Base-by-base conservation (phyloP, 2,888 invertebrate genomes). In the Tricholauxania praeusta region DNA sequence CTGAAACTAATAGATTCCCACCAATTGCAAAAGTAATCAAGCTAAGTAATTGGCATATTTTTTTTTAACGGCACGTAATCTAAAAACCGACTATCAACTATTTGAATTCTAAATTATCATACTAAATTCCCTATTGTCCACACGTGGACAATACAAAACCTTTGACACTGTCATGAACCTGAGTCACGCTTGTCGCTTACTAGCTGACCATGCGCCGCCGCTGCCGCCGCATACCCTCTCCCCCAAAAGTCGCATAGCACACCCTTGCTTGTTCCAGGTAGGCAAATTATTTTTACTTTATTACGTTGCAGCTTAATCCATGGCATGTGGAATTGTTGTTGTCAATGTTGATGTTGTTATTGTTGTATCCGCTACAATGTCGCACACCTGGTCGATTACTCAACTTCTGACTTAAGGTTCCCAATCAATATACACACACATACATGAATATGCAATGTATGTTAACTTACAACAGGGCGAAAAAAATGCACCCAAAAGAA, bases 311-410 rank as follows among this genome's bases (percentile, higher is more conserved):
- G 53, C 39, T 52, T 52, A 49, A 67, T 39, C 53, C 67, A 67
- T 74, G 72, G 78, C 67, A 75, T 68, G 17, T 39, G 28, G 49
- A 59, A 60, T 60, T 65, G 62, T 71, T 63, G 55, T 49, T 62
- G 66, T 73, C 72, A 73, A 77, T 77, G 67, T 53, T 22, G 52
- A 22, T 70, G 64, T 69, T 57, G 67, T 64, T 70, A 60, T 69
- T 57, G 67, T 64, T 73, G 63, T 22, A 51, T 12, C 12, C 51
- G 12, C 57, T 66, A 66, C 32, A 32, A 28, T 49, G 49, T 67
- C 55, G 67, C 67, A 67, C 67, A 67, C 67, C 67, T 67, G 67
- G 67, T 8, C 47, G 67, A 67, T 67, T 67, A 67, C 67, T 67
- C 67, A 67, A 67, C 67, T 64, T 64, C 52, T 48, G 48, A 14